Percentiles rank a stretch among this genome's conserved stretches.
These are phyloP conservation scores for Patella vulgata DNA, from an alignment of 1,140 invertebrate species.

Conservation along the genomic window DNA sequence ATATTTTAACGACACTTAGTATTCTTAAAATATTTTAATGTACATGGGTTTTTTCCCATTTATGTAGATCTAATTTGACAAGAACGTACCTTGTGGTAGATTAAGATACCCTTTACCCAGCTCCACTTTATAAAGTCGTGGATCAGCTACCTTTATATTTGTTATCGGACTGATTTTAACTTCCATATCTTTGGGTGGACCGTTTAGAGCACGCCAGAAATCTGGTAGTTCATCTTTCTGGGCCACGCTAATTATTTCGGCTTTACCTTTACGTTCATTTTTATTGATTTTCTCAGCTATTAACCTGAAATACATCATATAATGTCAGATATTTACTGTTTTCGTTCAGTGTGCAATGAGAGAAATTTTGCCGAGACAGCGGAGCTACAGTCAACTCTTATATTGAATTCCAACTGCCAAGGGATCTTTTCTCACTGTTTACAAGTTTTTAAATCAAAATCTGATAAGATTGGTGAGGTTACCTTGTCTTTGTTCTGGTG, in stretches of 20 bases:
- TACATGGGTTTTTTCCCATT: no score
- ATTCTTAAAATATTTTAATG: no score
- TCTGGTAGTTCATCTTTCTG: slow-evolving; percentile 84
- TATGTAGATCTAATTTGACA: no score
- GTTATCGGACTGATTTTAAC: slow-evolving; percentile 18
- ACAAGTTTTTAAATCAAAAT: no score
- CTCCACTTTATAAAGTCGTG: slow-evolving; percentile 91
- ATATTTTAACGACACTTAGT: no score
- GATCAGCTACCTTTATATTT: slow-evolving; percentile 65
- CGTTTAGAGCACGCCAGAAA: slow-evolving; percentile 77
- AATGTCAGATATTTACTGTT: no score
- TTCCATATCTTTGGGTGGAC: slow-evolving; percentile 34
- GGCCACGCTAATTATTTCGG: slow-evolving; percentile 86
- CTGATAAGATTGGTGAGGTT: slow-evolving; percentile 9
- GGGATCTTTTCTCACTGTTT: no score
- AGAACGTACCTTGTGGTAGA: slow-evolving; percentile 84
- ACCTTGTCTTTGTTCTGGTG: slow-evolving; percentile 89
- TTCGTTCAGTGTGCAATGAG: no score
- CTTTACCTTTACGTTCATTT: slow-evolving; percentile 95
- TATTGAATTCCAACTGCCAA: no score
- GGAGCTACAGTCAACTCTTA: no score
- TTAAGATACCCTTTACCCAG: slow-evolving; percentile 99
- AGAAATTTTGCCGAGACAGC: no score
- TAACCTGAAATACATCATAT: slow-evolving; percentile 72
- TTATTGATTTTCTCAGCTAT: slow-evolving; percentile 99